Evolutionary conservation across 2,888 invertebrate genomes (phyloP).

Genomic region (Stenurella melanura): DNA sequence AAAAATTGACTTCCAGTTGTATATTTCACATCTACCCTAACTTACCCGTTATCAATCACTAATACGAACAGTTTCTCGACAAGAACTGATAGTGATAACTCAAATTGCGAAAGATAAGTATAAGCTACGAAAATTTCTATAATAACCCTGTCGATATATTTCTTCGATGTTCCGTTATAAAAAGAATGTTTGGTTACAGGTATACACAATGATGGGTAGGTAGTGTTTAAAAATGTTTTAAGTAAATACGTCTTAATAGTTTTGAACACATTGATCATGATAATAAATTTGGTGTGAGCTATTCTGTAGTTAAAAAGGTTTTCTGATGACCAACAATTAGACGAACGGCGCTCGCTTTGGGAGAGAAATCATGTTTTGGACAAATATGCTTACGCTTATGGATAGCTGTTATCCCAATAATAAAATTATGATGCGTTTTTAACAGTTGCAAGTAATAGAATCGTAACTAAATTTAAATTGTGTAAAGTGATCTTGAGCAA

Average conservation of each 20-base stretch:
- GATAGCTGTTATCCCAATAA: too few species aligned
- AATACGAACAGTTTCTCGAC: neutral
- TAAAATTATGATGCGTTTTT: too few species aligned
- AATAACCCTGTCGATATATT: slow-evolving; percentile 25
- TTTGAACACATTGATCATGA: slow-evolving; percentile 62
- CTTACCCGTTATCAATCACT: neutral
- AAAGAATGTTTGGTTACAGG: slow-evolving; percentile 43
- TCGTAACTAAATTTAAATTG: too few species aligned
- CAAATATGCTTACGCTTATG: neutral
- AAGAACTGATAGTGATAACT: neutral
- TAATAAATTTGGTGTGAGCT: slow-evolving; percentile 58
- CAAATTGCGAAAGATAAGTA: neutral
- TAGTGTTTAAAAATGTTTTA: slow-evolving; percentile 36
- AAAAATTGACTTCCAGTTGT: neutral
- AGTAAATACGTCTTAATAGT: slow-evolving; percentile 52
- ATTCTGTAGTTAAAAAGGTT: slow-evolving; percentile 44
- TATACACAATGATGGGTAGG: slow-evolving; percentile 41
- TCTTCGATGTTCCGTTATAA: slow-evolving; percentile 33
- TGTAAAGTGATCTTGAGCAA: too few species aligned
- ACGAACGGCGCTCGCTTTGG: slow-evolving; percentile 17
- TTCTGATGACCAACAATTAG: slow-evolving; percentile 28
- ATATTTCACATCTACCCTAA: neutral
- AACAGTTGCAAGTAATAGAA: too few species aligned
- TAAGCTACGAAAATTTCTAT: neutral
- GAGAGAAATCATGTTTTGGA: slow-evolving; percentile 18